Base-by-base conservation (phyloP, 2,797 vertebrate genomes). In the Vultur gryphus region DNA sequence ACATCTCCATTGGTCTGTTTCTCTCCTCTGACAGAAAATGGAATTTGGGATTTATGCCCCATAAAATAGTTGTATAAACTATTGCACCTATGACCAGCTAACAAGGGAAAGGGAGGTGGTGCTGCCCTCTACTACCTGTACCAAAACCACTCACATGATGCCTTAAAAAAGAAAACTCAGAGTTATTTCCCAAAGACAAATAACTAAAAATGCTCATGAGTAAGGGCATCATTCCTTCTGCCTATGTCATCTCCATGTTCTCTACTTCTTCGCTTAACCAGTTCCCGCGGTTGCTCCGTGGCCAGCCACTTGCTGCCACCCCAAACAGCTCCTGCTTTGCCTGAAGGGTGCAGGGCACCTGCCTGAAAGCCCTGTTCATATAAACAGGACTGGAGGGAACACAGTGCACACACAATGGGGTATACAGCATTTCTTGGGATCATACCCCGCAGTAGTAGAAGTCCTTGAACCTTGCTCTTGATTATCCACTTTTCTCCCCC, bases 391-490 rank as follows among this genome's bases (percentile, higher is more conserved):
- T 19, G 51, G 51, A 52, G 37, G 6, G n/a, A 88, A 43, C 19
- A 61, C 25, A 24, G 24, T n/a, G 24, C 17, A 23, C 18, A 12
- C 24, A 16, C 28, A 46, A 16, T 10, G 9, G 33, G 28, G 9
- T 61, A 24, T 16, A 44, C 23, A 80, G 37, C 48, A 33, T 55
- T 82, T 90, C 71, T 62, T 69, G 58, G 54, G 61, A 85, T 78
- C 57, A 76, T 44, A 46, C 33, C 10, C n/a, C 9, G 10, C 54
- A 54, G 61, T 31, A 78, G 67, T 14, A 83, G 39, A 94, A 85
- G 79, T 69, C 92, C 89, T 93, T 93, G 89, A 96, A 93, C 69
- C 72, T 77, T 92, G 54, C 20, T 94, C 87, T 87, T 89, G 87
- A 83, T 85, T 91, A 46, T 49, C 55, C 37, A 31, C 59, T 90